A percentile compares a stretch with the other conserved stretches of the same genome.
phyloP scores from a whole-genome alignment of 2,888 invertebrate species.

The Cryptosula pallasiana region DNA sequence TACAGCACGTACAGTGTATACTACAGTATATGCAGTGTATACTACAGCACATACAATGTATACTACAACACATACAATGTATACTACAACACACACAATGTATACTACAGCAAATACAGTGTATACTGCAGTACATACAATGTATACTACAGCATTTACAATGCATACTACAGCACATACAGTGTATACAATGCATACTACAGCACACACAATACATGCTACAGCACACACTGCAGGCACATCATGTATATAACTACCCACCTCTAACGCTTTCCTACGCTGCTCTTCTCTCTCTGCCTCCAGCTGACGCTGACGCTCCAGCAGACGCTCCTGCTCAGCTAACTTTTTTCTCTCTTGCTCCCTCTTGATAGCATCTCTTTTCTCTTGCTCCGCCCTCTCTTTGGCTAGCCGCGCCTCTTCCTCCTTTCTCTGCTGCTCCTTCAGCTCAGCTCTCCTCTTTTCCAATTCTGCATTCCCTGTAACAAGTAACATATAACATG shows the following conservation, averaged over 20 bases:
- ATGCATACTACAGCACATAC: no score
- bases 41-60: no score
- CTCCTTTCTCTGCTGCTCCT: conserved; percentile 80
- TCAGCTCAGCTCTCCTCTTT: conserved; percentile 76
- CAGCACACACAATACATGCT: no score
- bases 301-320: conserved; percentile 63
- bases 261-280: conserved; percentile 71
- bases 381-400: conserved; percentile 72
- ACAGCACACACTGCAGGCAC: no score
- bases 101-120: no score
- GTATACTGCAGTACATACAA: no score
- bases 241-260: not conserved
- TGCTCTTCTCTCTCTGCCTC: conserved; percentile 64
- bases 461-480: conserved; percentile 73
- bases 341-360: conserved; percentile 73
- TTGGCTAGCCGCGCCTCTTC: conserved; percentile 49
- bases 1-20: no score
- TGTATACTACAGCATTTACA: no score
- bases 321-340: conserved; percentile 77
- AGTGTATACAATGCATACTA: no score
- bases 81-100: no score
- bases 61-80: no score
- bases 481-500: not conserved
- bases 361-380: conserved; percentile 69
- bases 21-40: no score